Evolutionary conservation across 2,888 invertebrate species (phyloP), one percentile per base, ranked within the genome.

Genomic region (Pinctada fucata): DNA sequence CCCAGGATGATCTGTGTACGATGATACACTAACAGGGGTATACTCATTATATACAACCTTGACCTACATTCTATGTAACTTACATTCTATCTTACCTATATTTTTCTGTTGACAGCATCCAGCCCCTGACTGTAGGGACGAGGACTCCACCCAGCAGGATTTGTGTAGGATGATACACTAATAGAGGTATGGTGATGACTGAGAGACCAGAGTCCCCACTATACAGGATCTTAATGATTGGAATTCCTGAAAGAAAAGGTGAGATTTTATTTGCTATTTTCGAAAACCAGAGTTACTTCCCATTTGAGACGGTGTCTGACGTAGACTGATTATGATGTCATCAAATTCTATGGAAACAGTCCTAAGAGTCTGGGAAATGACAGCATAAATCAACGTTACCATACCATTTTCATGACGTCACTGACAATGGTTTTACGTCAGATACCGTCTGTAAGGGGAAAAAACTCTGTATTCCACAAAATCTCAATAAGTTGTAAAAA

Each of bases 101-200:
- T 75, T 73, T 79, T 67, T 78, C 66, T 3, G 79, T 72, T 4
- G 77, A 68, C 2, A 82, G n/a, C 75, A 89, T 83, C 91, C 91
- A 91, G 1, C 73, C 79, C 68, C 83, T 82, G n/a, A 90, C 72
- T 3, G 78, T 76, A 8, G 87, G 88, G 1, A 89, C 87, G n/a
- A 90, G 78, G 8, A 89, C 51, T 0, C 91, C 89, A 5, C 91
- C 91, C 5, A 91, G 80, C 8, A 91, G 80, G 71, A 91, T 91
- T 82, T 91, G 91, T 80, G 87, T 87, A 2, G 91, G 91, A 80
- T 91, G 91, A 79, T 91, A 91, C 2, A 91, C 85, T 45, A 91
- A 83, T 69, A 91, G 81, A 2, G 91, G 91, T 51, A 91, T 87
- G 8, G 89, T 87, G 65, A 92, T 87, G 6, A 89, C 78, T 45